These are phyloP conservation scores for Tetramorium bicarinatum DNA, from an alignment of 2,888 invertebrate genomes.

Conservation along the genomic window DNA sequence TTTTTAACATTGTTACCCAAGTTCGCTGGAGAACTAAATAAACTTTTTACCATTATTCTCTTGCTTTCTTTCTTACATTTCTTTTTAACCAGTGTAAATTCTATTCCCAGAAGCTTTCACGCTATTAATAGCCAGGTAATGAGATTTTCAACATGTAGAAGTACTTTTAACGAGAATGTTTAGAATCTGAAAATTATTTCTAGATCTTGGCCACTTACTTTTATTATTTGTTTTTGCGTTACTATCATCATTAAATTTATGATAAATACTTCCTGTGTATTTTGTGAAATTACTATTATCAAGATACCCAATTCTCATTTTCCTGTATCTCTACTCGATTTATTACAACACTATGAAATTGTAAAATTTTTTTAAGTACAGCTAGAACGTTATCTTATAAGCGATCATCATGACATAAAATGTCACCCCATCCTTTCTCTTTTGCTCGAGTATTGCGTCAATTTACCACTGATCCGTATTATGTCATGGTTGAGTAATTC, in stretches of 20 bases:
- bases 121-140: conserved; percentile 22
- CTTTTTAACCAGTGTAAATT: conserved; percentile 23
- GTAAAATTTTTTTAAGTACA: background rate
- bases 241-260: background rate
- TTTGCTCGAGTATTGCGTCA: background rate
- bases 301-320: background rate
- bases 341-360: background rate
- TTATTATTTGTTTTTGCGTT: conserved; percentile 3
- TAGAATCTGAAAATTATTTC: background rate
- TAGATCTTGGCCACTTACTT: background rate
- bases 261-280: background rate
- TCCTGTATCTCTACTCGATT: background rate
- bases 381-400: background rate
- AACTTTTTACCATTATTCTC: conserved; percentile 37
- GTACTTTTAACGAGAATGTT: background rate
- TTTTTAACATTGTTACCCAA: conserved; percentile 39
- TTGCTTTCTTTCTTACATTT: background rate
- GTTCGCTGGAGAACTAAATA: conserved; percentile 42
- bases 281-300: background rate
- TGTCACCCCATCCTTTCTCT: conserved; percentile 2
- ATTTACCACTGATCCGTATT: conserved; percentile 64
- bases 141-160: background rate
- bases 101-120: conserved; percentile 25
- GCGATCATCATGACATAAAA: background rate
- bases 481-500: conserved; percentile 77